Conservation (phyloP, 2,888 invertebrate genomes). For the Philhelius pedissequus region DNA sequence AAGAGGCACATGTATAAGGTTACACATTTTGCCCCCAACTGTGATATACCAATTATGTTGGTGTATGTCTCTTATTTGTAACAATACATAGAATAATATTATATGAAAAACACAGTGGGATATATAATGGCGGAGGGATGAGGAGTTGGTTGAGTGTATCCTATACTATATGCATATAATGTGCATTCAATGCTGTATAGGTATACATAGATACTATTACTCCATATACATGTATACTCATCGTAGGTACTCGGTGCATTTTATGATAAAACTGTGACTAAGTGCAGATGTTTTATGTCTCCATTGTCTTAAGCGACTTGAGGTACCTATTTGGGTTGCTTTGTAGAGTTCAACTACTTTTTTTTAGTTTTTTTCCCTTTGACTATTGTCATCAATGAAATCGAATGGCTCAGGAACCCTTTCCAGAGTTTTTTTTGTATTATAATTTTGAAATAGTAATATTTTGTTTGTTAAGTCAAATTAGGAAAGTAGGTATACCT, state of each 20-base stretch:
- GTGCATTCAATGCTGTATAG: no score
- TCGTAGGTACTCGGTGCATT: slow-evolving; percentile 24
- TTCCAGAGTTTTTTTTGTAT: not conserved
- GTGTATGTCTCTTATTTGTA: slow-evolving; percentile 43
- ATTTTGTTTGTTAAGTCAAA: not conserved
- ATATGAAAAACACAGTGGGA: not conserved
- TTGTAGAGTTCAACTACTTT: not conserved
- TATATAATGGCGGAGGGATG: slow-evolving; percentile 7
- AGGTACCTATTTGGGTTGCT: slow-evolving; percentile 9
- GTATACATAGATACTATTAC: not conserved
- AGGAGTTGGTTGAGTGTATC: slow-evolving; percentile 19
- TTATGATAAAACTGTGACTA: slow-evolving; percentile 51
- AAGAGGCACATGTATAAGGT: slow-evolving; percentile 33
- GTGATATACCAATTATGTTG: slow-evolving; percentile 55
- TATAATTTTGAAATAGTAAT: not conserved
- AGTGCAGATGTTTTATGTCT: slow-evolving; percentile 65
- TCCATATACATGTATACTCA: not conserved
- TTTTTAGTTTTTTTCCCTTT: not conserved
- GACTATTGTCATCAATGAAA: slow-evolving; percentile 61
- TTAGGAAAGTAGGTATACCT: not conserved
- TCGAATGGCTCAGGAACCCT: slow-evolving; percentile 58
- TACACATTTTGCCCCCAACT: slow-evolving; percentile 56
- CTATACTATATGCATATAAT: not conserved
- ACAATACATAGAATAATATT: slow-evolving; percentile 16
- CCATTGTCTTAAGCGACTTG: slow-evolving; percentile 33